Percentiles rank a stretch among this genome's conserved stretches.
Conservation (phyloP, 2,797 vertebrate genomes). For the Tangara arthus region DNA sequence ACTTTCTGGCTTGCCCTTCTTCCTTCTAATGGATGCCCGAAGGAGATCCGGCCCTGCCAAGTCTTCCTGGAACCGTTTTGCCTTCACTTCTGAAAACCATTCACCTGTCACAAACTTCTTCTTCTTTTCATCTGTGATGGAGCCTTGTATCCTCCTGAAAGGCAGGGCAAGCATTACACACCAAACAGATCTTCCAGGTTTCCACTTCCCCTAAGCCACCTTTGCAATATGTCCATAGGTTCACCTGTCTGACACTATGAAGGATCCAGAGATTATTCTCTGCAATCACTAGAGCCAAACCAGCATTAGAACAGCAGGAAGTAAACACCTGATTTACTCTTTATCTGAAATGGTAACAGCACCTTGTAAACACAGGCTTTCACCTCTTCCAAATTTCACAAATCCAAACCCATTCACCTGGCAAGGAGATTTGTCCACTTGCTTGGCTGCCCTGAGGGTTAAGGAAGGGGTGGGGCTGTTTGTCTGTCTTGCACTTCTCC, state of each 20-base stretch:
- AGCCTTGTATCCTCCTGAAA: constrained; percentile 64
- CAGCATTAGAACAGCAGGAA: not conserved
- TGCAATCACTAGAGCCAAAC: not conserved
- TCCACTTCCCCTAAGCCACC: not conserved
- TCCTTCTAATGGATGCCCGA: constrained; percentile 66
- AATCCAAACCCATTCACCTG: not conserved
- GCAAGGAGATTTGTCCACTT: not conserved
- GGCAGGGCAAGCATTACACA: not conserved
- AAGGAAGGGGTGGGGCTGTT: not conserved
- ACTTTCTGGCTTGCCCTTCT: constrained; percentile 52
- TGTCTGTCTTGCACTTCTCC: not conserved
- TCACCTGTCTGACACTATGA: not conserved
- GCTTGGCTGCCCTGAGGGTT: not conserved
- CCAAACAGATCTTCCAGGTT: not conserved
- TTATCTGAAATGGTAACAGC: not conserved
- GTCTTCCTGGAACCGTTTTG: constrained; percentile 67
- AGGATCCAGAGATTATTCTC: not conserved
- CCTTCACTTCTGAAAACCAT: constrained; percentile 73
- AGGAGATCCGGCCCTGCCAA: constrained; percentile 66
- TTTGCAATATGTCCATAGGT: rapidly evolving
- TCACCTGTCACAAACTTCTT: constrained; percentile 76
- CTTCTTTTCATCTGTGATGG: constrained; percentile 74
- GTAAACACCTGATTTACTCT: not conserved
- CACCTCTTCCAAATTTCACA: not conserved
- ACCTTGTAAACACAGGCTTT: not conserved